Percentiles rank a stretch among this genome's conserved stretches.
These are phyloP conservation scores for Ceratotherium simum DNA, from an alignment of 2,113 vertebrate genomes.

Conservation along the genomic window DNA sequence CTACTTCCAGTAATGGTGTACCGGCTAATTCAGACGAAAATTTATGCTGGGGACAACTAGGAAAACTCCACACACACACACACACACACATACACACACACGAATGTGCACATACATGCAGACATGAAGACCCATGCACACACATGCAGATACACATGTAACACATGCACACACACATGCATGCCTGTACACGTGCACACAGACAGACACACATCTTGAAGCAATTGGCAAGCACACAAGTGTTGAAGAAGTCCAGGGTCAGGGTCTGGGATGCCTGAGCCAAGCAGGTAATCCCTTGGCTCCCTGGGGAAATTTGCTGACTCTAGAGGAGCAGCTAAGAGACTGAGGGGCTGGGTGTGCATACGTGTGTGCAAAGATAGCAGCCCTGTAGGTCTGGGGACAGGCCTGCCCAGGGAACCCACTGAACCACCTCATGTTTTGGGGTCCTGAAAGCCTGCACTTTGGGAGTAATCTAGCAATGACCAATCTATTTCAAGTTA, in stretches of 20 bases:
- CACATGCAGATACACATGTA: too few species aligned
- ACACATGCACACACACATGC: neutral
- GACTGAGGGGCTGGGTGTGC: too few species aligned
- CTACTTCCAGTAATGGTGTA: rapidly evolving
- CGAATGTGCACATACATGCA: neutral
- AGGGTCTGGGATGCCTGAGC: neutral
- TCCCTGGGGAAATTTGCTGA: neutral
- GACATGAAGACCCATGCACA: neutral
- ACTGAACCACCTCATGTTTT: rapidly evolving
- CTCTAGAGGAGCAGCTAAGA: neutral
- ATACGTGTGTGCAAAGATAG: rapidly evolving
- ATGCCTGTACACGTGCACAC: neutral
- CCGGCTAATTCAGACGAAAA: neutral
- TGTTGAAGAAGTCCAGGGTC: neutral
- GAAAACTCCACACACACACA: neutral
- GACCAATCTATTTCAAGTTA: neutral
- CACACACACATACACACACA: too few species aligned
- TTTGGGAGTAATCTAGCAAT: neutral
- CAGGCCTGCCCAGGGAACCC: too few species aligned
- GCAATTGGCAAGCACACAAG: too few species aligned
- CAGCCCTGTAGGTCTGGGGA: too few species aligned
- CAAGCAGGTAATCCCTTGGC: rapidly evolving
- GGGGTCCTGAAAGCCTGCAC: neutral
- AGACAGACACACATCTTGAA: too few species aligned
- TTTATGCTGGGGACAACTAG: neutral